phyloP scores from a whole-genome alignment of 2,797 vertebrate genomes.

The Cuniculus paca region DNA sequence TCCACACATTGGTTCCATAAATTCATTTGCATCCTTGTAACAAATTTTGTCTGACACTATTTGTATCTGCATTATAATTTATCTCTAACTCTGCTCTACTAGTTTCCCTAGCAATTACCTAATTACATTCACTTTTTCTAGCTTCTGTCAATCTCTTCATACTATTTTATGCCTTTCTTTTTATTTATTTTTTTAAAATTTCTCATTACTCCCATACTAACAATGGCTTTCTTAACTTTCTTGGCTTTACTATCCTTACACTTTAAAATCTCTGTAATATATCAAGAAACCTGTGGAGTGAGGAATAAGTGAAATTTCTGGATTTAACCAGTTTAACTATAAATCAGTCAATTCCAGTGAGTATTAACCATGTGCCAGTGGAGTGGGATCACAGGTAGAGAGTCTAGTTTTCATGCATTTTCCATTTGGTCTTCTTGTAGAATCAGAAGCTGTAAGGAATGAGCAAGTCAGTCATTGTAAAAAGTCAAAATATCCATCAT shows the following conservation, averaged over 20 bases:
- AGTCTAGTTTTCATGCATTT: not conserved
- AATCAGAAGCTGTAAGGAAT: not conserved
- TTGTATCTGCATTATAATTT: not conserved
- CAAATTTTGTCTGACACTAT: not conserved
- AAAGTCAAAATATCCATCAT: not conserved
- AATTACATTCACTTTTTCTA: not conserved
- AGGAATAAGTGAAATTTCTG: not conserved
- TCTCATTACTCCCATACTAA: not conserved
- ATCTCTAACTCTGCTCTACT: not conserved
- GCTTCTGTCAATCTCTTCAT: not conserved
- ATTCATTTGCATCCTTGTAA: not conserved
- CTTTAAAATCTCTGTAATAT: not conserved
- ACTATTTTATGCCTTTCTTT: not conserved
- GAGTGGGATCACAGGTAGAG: not conserved
- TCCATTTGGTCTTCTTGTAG: not conserved
- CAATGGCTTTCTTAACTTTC: not conserved
- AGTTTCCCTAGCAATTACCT: not conserved
- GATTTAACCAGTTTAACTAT: not conserved
- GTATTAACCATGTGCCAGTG: not conserved
- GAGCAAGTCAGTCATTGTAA: not conserved
- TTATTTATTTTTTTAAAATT: not conserved
- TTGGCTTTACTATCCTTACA: not conserved
- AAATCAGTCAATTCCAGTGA: not conserved
- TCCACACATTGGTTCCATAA: not conserved
- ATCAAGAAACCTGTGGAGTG: not conserved